Percentiles rank a stretch among this genome's conserved stretches.
These are phyloP conservation scores for Cyprinodon brontotheroides DNA, from an alignment of 2,113 vertebrate species.

Conservation along the genomic window DNA sequence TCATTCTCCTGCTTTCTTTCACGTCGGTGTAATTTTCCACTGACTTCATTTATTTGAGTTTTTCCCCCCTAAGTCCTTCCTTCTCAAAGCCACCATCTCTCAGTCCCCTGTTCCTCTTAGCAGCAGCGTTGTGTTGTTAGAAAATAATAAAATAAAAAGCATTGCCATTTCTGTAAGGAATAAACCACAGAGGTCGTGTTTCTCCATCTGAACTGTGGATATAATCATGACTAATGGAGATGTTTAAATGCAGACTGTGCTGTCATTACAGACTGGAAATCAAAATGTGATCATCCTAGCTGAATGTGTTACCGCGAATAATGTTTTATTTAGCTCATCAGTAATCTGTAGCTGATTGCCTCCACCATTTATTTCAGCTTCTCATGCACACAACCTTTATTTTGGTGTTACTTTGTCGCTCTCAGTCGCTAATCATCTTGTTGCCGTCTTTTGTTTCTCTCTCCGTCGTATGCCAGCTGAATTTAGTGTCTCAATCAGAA, in stretches of 20 bases:
- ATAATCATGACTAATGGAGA: background rate
- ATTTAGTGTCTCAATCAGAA: background rate
- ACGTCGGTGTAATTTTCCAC: background rate
- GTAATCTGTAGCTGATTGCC: slow-evolving; percentile 24
- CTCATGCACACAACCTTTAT: background rate
- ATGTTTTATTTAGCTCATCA: slow-evolving; percentile 17
- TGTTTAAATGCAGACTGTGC: background rate
- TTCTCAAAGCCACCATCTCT: background rate
- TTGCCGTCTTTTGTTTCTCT: background rate
- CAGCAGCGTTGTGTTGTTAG: background rate
- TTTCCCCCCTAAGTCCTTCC: background rate
- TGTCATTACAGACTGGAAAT: slow-evolving; percentile 9
- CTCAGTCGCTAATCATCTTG: slow-evolving; percentile 1
- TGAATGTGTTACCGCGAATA: slow-evolving; percentile 16
- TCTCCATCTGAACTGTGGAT: background rate
- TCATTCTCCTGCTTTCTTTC: background rate
- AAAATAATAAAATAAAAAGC: background rate
- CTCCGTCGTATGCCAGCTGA: background rate
- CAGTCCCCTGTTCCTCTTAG: background rate
- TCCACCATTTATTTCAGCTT: slow-evolving; percentile 8
- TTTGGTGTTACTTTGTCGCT: slow-evolving; percentile 11
- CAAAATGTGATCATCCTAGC: background rate
- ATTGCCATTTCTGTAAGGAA: background rate
- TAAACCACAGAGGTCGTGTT: background rate
- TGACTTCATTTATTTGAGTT: background rate